Base-by-base conservation (phyloP, 2,797 vertebrate genomes). In the Pteronotus mesoamericanus region DNA sequence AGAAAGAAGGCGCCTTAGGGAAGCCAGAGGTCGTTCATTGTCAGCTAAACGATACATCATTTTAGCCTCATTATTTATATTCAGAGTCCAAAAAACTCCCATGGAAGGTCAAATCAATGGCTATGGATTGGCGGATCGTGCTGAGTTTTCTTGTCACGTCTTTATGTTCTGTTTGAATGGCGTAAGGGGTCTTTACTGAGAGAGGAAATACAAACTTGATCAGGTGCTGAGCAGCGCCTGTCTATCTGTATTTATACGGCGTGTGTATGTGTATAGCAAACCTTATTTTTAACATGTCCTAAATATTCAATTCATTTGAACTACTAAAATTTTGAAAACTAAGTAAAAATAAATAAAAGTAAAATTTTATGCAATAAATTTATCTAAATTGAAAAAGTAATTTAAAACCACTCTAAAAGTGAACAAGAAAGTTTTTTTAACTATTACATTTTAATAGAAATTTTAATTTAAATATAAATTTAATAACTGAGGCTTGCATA, bases 21-120 rank as follows among this genome's bases (percentile, higher is more conserved):
- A 82, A 9, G 39, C 37, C 48, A 59, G 48, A 26, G 9, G 7
- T 24, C 64, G 89, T 4, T 6, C 89, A 89, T 95, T 91, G 3
- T 91, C 79, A 89, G 14, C 55, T 91, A 59, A 94, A 46, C 93
- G 14, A 18, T 64, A 57, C 91, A 16, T 90, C 72, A 82, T 93
- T 97, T 94, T 91, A 78, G 80, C 7, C 72, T 97, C 37, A 48
- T 89, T 79, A 79, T 93, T 97, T 97, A 55, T 86, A 21, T 86
- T 72, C 90, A 57, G 6, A 51, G 91, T 97, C 9, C 75, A 92
- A 95, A 94, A 4, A 93, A 78, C 51, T 91, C 96, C 48, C 24
- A 37, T 83, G 96, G 69, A 94, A 91, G 66, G 32, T 95, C 86
- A 95, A 48, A 55, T 89, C 72, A 88, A 90, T 97, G 37, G 32